Conservation (phyloP, 2,797 vertebrate species). For the Sciaenops ocellatus region DNA sequence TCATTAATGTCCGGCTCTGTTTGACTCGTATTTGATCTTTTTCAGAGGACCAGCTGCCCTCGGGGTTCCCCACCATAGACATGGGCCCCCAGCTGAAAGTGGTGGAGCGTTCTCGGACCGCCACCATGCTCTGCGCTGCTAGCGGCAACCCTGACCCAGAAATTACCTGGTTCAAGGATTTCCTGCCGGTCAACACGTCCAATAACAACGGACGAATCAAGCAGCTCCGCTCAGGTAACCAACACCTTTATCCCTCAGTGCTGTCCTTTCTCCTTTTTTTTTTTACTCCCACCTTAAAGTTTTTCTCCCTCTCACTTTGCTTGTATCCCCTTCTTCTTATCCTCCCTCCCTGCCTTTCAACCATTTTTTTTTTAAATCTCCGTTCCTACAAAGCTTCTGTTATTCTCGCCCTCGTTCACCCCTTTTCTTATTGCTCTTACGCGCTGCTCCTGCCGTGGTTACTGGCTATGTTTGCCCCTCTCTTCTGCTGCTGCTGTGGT, state of each 20-base stretch:
- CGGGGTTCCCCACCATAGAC: conserved; percentile 97
- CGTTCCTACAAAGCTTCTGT: conserved; percentile 48
- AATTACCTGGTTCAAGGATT: conserved; percentile 99
- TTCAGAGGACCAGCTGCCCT: conserved; percentile 96
- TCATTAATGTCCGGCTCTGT: neutral
- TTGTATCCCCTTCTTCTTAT: conserved; percentile 34
- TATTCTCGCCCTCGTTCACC: conserved; percentile 66
- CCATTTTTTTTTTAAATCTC: conserved; percentile 43
- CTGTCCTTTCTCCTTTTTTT: conserved; percentile 21
- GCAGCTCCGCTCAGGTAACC: conserved; percentile 89
- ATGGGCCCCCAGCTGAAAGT: conserved; percentile 99
- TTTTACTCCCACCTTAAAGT: conserved; percentile 53
- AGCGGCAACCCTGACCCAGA: conserved; percentile 98
- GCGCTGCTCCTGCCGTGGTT: conserved; percentile 64
- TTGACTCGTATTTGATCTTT: conserved; percentile 51
- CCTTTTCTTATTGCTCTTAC: conserved; percentile 56
- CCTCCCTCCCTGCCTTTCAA: conserved; percentile 73
- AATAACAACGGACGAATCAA: conserved; percentile 98
- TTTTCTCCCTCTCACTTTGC: conserved; percentile 31
- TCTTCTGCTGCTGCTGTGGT: conserved; percentile 62
- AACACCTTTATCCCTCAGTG: conserved; percentile 22
- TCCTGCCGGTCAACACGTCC: conserved; percentile 96
- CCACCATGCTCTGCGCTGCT: conserved; percentile 98
- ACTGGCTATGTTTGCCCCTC: conserved; percentile 71
- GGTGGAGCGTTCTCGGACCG: conserved; percentile 97